Conservation (phyloP, 2,888 invertebrate species). For the Emmelina monodactyla region DNA sequence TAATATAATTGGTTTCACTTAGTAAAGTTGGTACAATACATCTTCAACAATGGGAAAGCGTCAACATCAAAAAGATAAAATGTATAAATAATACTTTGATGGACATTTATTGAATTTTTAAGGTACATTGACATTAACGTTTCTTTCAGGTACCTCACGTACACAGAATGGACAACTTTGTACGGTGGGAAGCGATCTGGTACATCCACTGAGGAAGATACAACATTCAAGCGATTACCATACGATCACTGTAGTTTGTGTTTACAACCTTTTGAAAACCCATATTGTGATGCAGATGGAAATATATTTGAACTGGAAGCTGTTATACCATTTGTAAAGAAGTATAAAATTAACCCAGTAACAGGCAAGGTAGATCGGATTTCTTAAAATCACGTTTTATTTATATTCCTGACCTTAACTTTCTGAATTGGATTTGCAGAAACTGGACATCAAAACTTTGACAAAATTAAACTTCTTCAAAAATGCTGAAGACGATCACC, state of each 20-base stretch:
- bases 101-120: too few species aligned
- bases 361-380: slow-evolving; percentile 75
- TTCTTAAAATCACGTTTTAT: too few species aligned
- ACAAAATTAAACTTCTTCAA: slow-evolving; percentile 88
- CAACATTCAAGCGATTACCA: slow-evolving; percentile 89
- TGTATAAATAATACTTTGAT: too few species aligned
- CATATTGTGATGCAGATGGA: slow-evolving; percentile 89
- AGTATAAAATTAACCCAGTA: slow-evolving; percentile 92
- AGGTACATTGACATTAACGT: too few species aligned
- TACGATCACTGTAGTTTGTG: slow-evolving; percentile 93
- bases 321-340: slow-evolving; percentile 85
- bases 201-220: slow-evolving; percentile 74
- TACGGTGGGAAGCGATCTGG: slow-evolving; percentile 87
- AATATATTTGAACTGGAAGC: slow-evolving; percentile 93
- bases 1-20: too few species aligned
- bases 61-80: slow-evolving; percentile 94
- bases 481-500: slow-evolving; percentile 82
- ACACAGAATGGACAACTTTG: slow-evolving; percentile 88
- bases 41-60: slow-evolving; percentile 86
- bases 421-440: slow-evolving; percentile 60
- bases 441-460: slow-evolving; percentile 81
- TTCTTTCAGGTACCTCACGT: slow-evolving; percentile 77
- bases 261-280: slow-evolving; percentile 90
- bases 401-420: too few species aligned
- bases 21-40: too few species aligned